Conservation (phyloP, 2,113 vertebrate species). For the Lophotis ruficrista region DNA sequence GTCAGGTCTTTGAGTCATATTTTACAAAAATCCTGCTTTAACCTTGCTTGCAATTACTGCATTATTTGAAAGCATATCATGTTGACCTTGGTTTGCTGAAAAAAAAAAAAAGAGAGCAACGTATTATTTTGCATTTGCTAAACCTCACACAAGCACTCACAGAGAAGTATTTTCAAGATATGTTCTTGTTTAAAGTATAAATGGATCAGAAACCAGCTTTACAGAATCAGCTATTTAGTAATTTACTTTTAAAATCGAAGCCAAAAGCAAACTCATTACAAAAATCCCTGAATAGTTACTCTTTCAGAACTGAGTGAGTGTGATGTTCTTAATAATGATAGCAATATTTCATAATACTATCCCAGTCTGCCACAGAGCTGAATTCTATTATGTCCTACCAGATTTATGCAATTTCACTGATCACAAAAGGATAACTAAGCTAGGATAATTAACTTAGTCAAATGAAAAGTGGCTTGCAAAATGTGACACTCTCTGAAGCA, state of each 20-base stretch:
- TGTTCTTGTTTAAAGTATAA: background rate
- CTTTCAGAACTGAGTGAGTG: background rate
- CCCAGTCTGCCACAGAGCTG: background rate
- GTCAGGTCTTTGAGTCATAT: constrained; percentile 29
- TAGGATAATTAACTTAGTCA: background rate
- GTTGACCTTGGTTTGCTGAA: constrained; percentile 32
- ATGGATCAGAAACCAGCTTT: background rate
- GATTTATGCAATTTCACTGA: background rate
- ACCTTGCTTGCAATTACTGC: constrained; percentile 32
- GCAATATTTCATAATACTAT: background rate
- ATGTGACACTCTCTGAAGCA: background rate
- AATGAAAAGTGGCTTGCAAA: background rate
- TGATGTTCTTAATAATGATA: background rate
- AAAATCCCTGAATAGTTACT: background rate
- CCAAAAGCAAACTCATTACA: background rate
- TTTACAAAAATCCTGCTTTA: constrained; percentile 57
- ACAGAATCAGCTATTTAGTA: background rate
- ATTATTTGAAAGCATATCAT: constrained; percentile 20
- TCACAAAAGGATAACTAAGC: background rate
- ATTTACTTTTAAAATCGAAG: background rate
- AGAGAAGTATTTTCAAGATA: constrained; percentile 19
- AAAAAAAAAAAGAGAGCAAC: background rate
- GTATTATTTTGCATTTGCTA: constrained; percentile 23
- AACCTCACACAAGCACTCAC: background rate
- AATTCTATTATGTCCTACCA: background rate